A percentile compares a stretch with the other conserved stretches of the same genome.
Conservation (phyloP, 2,797 vertebrate genomes). For the Argya squamiceps region DNA sequence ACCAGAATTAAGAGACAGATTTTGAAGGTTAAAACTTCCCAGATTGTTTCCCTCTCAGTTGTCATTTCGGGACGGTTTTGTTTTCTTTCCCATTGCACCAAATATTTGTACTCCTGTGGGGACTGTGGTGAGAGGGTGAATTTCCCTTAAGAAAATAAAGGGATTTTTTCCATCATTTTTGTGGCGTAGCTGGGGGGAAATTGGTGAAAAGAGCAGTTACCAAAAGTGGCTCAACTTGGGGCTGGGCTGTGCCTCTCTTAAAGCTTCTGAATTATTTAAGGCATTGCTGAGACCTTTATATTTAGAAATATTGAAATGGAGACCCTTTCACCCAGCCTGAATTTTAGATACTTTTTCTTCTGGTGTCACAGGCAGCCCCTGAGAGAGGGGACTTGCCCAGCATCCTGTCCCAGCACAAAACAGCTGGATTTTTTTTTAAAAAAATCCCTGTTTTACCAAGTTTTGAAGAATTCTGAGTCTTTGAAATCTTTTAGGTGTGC, state of each 20-base stretch:
- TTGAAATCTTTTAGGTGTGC: not conserved
- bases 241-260: not conserved
- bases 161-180: not conserved
- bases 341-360: not conserved
- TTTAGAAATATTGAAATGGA: not conserved
- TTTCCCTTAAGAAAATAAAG: not conserved
- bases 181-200: not conserved
- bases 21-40: not conserved
- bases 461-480: not conserved
- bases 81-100: conserved; percentile 35
- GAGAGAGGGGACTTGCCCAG: not conserved
- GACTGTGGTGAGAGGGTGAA: not conserved
- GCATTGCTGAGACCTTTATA: not conserved
- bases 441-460: not conserved
- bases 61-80: not conserved
- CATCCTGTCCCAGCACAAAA: not conserved
- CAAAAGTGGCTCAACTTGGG: not conserved
- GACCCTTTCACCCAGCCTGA: not conserved
- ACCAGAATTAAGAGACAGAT: conserved; percentile 25
- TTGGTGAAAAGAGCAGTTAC: not conserved
- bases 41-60: conserved; percentile 26
- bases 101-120: conserved; percentile 16
- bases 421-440: not conserved
- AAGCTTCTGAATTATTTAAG: not conserved
- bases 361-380: rapidly evolving